Conservation (phyloP, 2,888 invertebrate species). For the Cantharis lateralis region DNA sequence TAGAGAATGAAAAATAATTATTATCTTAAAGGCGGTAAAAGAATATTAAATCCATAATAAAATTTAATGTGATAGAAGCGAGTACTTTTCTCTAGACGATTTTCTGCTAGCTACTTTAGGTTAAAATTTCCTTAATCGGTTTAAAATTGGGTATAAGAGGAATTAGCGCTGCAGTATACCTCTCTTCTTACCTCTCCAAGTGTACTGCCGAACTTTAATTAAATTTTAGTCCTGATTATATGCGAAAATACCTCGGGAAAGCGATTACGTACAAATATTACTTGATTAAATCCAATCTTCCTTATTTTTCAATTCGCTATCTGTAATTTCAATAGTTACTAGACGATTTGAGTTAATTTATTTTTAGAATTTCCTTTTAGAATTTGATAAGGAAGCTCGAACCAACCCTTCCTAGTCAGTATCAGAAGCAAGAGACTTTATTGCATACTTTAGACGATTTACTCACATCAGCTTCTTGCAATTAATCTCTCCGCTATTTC, state of each 20-base stretch:
- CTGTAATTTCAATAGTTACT: constrained; percentile 23
- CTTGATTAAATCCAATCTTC: constrained; percentile 53
- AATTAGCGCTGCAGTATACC: constrained; percentile 51
- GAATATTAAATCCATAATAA: constrained; percentile 38
- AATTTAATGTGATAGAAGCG: constrained; percentile 40
- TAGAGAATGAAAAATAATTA: constrained; percentile 22
- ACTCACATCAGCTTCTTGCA: constrained; percentile 45
- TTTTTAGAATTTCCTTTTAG: constrained; percentile 26
- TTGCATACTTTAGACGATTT: constrained; percentile 47
- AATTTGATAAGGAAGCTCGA: constrained; percentile 25
- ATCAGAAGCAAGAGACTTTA: constrained; percentile 39
- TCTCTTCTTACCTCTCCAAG: constrained; percentile 47
- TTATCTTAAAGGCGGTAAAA: constrained; percentile 27
- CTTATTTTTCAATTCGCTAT: constrained; percentile 46
- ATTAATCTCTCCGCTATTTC: constrained; percentile 45
- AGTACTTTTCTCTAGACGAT: constrained; percentile 33
- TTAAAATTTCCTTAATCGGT: constrained; percentile 55
- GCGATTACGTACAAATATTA: constrained; percentile 52
- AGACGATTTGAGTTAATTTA: constrained; percentile 37
- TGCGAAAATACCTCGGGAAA: constrained; percentile 50
- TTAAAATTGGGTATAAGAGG: constrained; percentile 53
- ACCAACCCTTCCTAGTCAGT: constrained; percentile 18
- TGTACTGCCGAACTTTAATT: constrained; percentile 54
- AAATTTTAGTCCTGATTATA: constrained; percentile 55
- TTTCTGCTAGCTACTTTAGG: constrained; percentile 46